Evolutionary conservation across 2,113 vertebrate species (phyloP).

Genomic region (Leptobrachium ailaonicum): DNA sequence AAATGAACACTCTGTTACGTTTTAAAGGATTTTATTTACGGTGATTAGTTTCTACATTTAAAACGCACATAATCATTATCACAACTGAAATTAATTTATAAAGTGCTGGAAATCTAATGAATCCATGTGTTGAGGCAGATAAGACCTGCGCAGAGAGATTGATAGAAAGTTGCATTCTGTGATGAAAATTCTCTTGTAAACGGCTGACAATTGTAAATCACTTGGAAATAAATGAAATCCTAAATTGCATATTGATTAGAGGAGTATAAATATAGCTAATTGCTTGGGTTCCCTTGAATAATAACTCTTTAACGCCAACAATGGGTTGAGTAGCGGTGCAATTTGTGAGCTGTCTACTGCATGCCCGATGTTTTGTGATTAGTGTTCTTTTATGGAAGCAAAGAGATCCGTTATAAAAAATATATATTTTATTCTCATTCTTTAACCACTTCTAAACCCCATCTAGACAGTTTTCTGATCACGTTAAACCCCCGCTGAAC

Average conservation of each 20-base stretch:
- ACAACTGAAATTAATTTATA: background rate
- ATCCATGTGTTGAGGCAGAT: background rate
- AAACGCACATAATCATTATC: too few relatives aligned
- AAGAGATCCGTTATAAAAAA: too few relatives aligned
- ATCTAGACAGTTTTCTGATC: too few relatives aligned
- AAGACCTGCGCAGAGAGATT: background rate
- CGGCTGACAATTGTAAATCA: background rate
- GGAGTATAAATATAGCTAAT: background rate
- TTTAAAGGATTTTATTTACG: too few relatives aligned
- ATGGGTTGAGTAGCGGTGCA: background rate
- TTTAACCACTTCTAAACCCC: too few relatives aligned
- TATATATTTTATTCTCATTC: too few relatives aligned
- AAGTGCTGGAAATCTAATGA: background rate
- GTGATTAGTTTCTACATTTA: too few relatives aligned
- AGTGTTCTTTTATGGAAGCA: background rate
- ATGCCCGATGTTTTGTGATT: background rate
- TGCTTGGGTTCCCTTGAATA: background rate
- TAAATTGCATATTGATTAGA: constrained; percentile 1
- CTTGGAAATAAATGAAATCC: background rate
- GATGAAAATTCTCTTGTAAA: background rate
- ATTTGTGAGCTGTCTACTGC: background rate
- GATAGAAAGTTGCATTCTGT: background rate
- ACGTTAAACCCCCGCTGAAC: too few relatives aligned
- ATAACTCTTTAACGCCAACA: background rate
- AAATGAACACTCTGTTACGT: too few relatives aligned